Percentiles rank a stretch among this genome's conserved stretches.
Conservation (phyloP, 2,888 invertebrate genomes). For the Nasonovia ribisnigri region DNA sequence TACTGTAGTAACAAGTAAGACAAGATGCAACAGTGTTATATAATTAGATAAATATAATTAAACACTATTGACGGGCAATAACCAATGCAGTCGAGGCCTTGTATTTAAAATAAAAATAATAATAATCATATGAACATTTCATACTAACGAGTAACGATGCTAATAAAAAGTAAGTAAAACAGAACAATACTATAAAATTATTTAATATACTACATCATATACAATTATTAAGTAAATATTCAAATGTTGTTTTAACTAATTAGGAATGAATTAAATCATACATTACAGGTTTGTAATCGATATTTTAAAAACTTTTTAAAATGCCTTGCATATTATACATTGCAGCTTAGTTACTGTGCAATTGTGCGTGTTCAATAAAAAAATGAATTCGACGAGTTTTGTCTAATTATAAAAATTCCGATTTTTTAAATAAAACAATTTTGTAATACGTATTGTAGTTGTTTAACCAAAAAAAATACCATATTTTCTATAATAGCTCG, state of each 20-base stretch:
- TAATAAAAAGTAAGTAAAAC: not conserved
- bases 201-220: too few relatives aligned
- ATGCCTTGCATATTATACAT: not conserved
- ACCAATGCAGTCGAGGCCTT: too few relatives aligned
- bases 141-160: not conserved
- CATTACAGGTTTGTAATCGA: not conserved
- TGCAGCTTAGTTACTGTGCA: not conserved
- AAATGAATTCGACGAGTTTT: not conserved
- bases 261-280: not conserved
- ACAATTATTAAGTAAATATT: not conserved
- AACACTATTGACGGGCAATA: too few relatives aligned
- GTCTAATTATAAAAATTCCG: not conserved
- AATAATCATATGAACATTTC: not conserved
- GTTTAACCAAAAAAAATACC: not conserved
- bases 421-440: not conserved
- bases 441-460: not conserved
- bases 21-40: not conserved
- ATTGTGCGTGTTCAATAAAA: not conserved
- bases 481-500: not conserved
- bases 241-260: not conserved
- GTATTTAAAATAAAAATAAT: too few relatives aligned
- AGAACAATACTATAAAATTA: not conserved
- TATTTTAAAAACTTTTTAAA: not conserved
- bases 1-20: not conserved
- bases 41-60: not conserved